Conservation (phyloP, 2,888 invertebrate genomes). For the Lumbricus terrestris region DNA sequence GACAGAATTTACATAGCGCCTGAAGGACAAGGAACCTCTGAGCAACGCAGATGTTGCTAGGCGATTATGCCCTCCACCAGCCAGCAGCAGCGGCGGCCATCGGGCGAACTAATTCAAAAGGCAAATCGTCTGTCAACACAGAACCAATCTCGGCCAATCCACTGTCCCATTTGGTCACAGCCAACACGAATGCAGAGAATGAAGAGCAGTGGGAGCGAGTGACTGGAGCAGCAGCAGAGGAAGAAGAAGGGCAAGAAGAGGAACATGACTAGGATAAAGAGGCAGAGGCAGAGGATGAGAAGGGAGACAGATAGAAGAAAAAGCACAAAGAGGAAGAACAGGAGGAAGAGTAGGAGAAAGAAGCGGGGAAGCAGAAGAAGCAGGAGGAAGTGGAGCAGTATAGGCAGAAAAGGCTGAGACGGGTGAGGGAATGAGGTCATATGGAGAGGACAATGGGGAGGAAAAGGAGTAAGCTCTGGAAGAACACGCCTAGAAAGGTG, state of each 20-base stretch:
- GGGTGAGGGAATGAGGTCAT: no score
- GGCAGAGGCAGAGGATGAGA: background rate
- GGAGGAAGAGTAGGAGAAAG: background rate
- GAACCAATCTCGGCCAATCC: background rate
- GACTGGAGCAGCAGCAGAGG: no score
- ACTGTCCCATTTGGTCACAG: background rate
- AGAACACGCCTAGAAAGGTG: background rate
- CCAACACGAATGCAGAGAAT: background rate
- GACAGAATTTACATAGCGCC: background rate
- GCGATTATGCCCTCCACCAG: background rate
- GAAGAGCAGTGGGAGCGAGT: no score
- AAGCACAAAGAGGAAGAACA: background rate
- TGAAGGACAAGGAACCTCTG: background rate
- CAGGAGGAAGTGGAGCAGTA: no score
- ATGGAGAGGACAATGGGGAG: background rate
- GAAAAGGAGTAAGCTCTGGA: background rate
- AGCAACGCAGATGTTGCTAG: background rate
- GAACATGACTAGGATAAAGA: background rate
- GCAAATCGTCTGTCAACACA: constrained; percentile 3
- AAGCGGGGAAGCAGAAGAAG: no score
- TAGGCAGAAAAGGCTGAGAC: no score
- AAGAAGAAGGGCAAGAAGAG: no score
- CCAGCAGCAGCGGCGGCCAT: background rate
- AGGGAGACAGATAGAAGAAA: background rate
- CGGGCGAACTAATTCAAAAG: background rate